Conservation (phyloP, 2,113 vertebrate genomes). For the Thermophis baileyi region DNA sequence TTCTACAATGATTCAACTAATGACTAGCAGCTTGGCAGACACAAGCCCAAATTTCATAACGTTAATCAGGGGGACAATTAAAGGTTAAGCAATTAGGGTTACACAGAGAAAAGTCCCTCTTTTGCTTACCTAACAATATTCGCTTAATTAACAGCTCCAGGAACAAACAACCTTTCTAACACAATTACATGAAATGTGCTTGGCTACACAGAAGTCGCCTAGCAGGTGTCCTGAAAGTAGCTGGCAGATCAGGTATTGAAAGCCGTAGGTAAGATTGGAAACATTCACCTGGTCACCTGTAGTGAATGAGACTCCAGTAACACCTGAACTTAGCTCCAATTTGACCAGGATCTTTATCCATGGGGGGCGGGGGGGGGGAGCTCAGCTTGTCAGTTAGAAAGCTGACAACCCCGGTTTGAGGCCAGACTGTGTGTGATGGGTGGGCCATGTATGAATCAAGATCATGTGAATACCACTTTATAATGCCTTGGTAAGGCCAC, state of each 20-base stretch:
- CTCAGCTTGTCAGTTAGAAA: no score
- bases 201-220: not conserved
- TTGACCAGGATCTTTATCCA: not conserved
- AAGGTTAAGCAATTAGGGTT: constrained; percentile 26
- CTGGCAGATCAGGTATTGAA: not conserved
- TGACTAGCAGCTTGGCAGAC: not conserved
- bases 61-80: constrained; percentile 7
- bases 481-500: no score
- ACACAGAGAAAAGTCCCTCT: not conserved
- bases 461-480: no score
- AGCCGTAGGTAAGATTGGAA: not conserved
- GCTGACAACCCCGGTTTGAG: no score
- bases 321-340: not conserved
- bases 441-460: no score
- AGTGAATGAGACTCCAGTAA: not conserved
- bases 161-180: not conserved
- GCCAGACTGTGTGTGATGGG: no score
- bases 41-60: not conserved
- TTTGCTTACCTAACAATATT: constrained; percentile 5
- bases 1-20: not conserved
- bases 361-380: not conserved
- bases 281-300: not conserved
- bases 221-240: not conserved
- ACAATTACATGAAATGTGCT: not conserved
- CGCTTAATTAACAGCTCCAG: constrained; percentile 6